phyloP scores from a whole-genome alignment of 2,797 vertebrate genomes.

The Paramormyrops hopkinsi region DNA sequence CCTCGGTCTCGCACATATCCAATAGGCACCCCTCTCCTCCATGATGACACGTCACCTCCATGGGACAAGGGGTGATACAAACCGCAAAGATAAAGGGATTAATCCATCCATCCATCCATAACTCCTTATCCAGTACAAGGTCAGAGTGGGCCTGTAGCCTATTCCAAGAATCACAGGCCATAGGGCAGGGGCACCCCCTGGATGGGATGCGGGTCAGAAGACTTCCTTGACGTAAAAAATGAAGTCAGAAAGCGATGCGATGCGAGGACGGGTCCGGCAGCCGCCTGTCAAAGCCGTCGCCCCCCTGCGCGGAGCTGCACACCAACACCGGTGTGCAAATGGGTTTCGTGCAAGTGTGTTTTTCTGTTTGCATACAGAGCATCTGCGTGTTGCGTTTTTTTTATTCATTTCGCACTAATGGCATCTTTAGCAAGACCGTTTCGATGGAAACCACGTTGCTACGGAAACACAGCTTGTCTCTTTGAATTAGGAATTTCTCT shows the following conservation, averaged over 20 bases:
- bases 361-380: conserved; percentile 22
- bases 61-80: background rate
- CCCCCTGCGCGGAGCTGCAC: background rate
- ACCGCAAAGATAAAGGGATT: background rate
- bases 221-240: background rate
- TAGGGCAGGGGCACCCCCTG: background rate
- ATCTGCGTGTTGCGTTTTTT: conserved; percentile 28
- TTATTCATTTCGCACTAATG: conserved; percentile 63
- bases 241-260: conserved; percentile 24
- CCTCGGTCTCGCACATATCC: background rate
- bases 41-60: too few relatives aligned
- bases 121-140: background rate
- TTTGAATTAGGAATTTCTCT: conserved; percentile 90
- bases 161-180: background rate
- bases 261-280: background rate
- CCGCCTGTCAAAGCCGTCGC: conserved; percentile 17
- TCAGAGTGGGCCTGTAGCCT: background rate
- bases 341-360: background rate
- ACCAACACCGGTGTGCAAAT: conserved; percentile 43
- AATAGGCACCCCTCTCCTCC: background rate
- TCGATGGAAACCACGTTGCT: conserved; percentile 79
- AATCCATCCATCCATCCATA: background rate
- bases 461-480: conserved; percentile 85
- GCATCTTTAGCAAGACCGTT: conserved; percentile 70
- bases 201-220: background rate